Base-by-base conservation (phyloP, 2,113 vertebrate species). In the Conger conger region DNA sequence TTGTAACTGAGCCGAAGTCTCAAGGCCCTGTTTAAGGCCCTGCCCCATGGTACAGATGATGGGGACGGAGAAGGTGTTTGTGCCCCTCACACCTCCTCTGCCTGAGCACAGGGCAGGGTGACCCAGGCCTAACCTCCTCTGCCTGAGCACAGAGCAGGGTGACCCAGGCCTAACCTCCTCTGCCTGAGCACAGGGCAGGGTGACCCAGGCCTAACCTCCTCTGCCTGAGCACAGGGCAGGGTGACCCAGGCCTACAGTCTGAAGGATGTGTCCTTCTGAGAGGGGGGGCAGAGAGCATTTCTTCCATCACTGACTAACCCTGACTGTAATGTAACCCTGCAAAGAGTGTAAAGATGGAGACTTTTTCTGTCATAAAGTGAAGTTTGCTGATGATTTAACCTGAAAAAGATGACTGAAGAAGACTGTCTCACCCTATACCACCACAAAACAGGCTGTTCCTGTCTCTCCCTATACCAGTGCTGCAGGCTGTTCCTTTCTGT, bases 91-190 rank as follows among this genome's bases (percentile, higher is more conserved):
- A 13, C 68, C 68, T 33, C 68, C 68, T 13, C 68, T 8, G 4
- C n/a, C 20, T 73, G 68, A 73, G 68, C 27, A 83, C 23, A 45
- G 18, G 33, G 53, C 63, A 50, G 68, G 68, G 68, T 83, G 68
- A 83, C 82, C 82, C 33, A 68, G 37, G 13, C 36, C 78, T 79
- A 17, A n/a, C n/a, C n/a, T n/a, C n/a, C n/a, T n/a, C n/a, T n/a
- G n/a, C n/a, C n/a, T n/a, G n/a, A n/a, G n/a, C n/a, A n/a, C n/a
- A 27, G 18, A 20, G 53, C 63, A 50, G 68, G 68, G 68, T 83
- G 68, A 83, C 82, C 82, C 33, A 68, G 37, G 13, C 36, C 78
- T 79, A 17, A 13, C 68, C 68, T 33, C 68, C 68, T 13, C 68
- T 8, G 4, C n/a, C 20, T 73, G 68, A 73, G 68, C 27, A 83